A percentile compares a stretch with the other conserved stretches of the same genome.
Conservation (phyloP, 2,888 invertebrate species). For the Escarpia spicata region DNA sequence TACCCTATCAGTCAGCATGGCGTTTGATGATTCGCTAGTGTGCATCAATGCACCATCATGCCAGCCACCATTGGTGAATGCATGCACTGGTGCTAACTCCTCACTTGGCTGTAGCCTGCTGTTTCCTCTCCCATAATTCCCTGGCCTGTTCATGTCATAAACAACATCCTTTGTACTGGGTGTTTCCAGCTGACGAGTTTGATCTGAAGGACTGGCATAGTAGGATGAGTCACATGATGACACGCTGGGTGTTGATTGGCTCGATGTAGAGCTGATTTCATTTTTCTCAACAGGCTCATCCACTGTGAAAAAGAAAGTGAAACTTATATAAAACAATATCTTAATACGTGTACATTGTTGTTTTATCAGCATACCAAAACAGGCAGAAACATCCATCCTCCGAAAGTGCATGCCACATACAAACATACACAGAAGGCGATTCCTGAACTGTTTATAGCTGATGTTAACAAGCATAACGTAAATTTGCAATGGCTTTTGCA, state of each 20-base stretch:
- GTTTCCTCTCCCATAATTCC: background rate
- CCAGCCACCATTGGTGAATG: background rate
- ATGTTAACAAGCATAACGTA: too few species aligned
- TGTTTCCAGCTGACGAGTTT: background rate
- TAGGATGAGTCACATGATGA: background rate
- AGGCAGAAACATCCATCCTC: too few species aligned
- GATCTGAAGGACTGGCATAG: background rate
- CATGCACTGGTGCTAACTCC: background rate
- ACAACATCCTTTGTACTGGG: background rate
- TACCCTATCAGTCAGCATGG: background rate
- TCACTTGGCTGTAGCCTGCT: background rate
- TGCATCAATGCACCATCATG: background rate
- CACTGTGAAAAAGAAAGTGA: background rate
- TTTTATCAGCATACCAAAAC: background rate
- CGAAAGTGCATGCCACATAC: too few species aligned
- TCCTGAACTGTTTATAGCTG: too few species aligned
- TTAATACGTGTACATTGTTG: background rate
- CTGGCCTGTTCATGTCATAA: background rate
- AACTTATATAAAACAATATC: background rate
- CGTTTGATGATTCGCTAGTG: background rate
- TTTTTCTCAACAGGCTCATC: background rate
- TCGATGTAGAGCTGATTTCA: background rate
- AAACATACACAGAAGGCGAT: too few species aligned
- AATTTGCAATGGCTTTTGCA: background rate
- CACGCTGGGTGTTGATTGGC: background rate